These are phyloP conservation scores for Pelodiscus sinensis DNA, from an alignment of 2,113 vertebrate species.

Conservation along the genomic window DNA sequence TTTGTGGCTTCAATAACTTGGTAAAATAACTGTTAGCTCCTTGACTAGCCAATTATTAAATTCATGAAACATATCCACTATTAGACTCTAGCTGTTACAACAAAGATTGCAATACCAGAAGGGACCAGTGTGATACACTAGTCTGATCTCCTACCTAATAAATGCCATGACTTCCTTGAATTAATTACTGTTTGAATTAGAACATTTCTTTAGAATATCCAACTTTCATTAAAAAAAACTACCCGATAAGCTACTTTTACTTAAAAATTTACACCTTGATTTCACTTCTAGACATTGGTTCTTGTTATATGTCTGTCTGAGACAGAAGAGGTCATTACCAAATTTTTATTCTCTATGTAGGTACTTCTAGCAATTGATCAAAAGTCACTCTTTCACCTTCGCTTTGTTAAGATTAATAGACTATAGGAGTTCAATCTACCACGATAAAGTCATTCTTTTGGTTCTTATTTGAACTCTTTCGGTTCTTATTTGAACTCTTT, in stretches of 20 bases:
- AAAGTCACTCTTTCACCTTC: neutral
- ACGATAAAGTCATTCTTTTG: neutral
- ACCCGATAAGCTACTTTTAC: neutral
- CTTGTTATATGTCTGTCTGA: neutral
- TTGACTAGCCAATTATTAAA: neutral
- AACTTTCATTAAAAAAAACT: neutral
- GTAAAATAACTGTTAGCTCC: neutral
- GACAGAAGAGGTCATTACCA: neutral
- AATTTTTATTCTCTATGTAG: neutral
- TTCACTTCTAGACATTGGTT: neutral
- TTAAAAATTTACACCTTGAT: neutral
- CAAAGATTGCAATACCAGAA: neutral
- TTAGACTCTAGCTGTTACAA: neutral
- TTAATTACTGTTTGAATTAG: neutral
- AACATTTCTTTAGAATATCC: neutral
- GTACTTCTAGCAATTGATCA: neutral
- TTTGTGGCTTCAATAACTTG: neutral
- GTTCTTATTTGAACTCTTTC: neutral
- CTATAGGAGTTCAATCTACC: neutral
- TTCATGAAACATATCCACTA: neutral
- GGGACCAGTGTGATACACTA: neutral
- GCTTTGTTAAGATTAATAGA: neutral
- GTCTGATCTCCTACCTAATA: neutral
- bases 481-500: neutral
- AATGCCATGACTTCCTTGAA: neutral